Conservation (phyloP, 1,140 invertebrate genomes). For the Microplitis mediator region DNA sequence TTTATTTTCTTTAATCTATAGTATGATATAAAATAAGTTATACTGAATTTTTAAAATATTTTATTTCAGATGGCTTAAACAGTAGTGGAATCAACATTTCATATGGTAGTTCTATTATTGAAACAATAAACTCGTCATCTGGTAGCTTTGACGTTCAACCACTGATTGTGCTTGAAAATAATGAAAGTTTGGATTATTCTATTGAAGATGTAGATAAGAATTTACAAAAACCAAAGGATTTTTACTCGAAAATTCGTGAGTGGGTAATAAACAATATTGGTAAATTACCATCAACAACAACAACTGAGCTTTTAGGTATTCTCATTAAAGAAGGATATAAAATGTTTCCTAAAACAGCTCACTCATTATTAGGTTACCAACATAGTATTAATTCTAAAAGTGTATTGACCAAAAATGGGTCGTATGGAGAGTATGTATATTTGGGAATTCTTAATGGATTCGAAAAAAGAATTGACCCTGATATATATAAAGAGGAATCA, state of each 20-base stretch:
- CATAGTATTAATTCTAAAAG: slow-evolving; percentile 3
- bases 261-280: slow-evolving; percentile 26
- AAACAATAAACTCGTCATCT: too few species aligned
- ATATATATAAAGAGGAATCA: slow-evolving; percentile 26
- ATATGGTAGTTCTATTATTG: too few species aligned
- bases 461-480: slow-evolving; percentile 15
- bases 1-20: too few species aligned
- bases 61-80: too few species aligned
- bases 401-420: not conserved
- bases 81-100: too few species aligned
- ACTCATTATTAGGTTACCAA: slow-evolving; percentile 22
- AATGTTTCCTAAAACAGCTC: slow-evolving; percentile 27
- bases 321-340: slow-evolving; percentile 20
- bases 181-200: too few species aligned
- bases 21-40: too few species aligned
- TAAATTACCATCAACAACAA: slow-evolving; percentile 3
- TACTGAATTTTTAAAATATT: too few species aligned
- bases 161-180: not conserved
- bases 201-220: too few species aligned
- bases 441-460: slow-evolving; percentile 29
- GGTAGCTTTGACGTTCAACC: too few species aligned
- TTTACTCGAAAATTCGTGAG: slow-evolving; percentile 14
- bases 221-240: too few species aligned
- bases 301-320: slow-evolving; percentile 22
- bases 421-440: slow-evolving; percentile 29